Conservation (phyloP, 2,113 vertebrate species). For the Corythornis vintsioides region DNA sequence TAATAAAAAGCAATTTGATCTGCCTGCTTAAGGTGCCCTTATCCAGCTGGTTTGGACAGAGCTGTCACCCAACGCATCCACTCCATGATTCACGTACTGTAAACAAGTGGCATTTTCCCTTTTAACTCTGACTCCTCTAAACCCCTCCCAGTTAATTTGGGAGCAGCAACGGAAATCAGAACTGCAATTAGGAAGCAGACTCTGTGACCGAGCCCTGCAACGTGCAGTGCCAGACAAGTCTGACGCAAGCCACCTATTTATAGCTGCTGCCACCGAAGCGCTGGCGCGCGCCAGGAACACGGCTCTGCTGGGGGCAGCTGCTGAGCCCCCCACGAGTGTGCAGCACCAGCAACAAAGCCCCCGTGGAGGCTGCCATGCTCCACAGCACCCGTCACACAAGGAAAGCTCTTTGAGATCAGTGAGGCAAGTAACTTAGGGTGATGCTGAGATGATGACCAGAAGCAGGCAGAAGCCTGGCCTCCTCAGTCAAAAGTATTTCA, state of each 20-base stretch:
- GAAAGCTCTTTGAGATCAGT: neutral
- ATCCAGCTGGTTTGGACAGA: neutral
- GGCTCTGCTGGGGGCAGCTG: neutral
- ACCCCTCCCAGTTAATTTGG: conserved; percentile 58
- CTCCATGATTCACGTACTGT: conserved; percentile 4
- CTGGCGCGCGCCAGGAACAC: neutral
- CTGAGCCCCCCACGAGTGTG: rapidly evolving
- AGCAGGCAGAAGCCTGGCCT: neutral
- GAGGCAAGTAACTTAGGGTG: rapidly evolving
- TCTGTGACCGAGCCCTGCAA: conserved; percentile 13
- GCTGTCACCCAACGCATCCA: neutral
- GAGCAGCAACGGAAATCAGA: conserved; percentile 43
- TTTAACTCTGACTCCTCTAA: conserved; percentile 57
- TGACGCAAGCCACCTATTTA: conserved; percentile 45
- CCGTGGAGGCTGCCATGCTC: neutral
- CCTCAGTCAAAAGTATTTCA: conserved; percentile 15
- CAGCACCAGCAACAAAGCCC: neutral
- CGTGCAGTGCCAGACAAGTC: neutral
- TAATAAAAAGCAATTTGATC: neutral
- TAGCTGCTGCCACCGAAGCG: neutral
- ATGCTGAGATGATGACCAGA: neutral
- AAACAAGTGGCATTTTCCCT: conserved; percentile 60
- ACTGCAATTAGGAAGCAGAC: conserved; percentile 44
- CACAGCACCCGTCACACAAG: neutral
- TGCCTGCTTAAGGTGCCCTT: neutral